Conservation (phyloP, 2,113 vertebrate species). For the Orthonyx spaldingii region DNA sequence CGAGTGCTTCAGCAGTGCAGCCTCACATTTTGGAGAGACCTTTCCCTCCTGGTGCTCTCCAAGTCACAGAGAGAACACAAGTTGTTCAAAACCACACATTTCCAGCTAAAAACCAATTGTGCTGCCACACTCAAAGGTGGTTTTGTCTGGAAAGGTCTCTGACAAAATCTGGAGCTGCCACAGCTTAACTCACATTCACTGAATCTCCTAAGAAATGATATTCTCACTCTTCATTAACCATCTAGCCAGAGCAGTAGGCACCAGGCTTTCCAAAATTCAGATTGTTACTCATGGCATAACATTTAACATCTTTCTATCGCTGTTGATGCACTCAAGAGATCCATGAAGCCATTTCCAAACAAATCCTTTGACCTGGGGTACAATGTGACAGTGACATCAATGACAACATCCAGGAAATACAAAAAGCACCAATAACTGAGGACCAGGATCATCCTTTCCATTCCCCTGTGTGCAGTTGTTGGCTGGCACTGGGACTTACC, state of each 20-base stretch:
- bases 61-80: background rate
- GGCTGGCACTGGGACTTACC: background rate
- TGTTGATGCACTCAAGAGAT: background rate
- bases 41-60: background rate
- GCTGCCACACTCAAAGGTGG: background rate
- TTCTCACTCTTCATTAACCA: background rate
- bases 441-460: background rate
- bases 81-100: background rate
- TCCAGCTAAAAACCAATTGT: background rate
- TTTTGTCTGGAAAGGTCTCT: background rate
- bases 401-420: background rate
- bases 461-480: background rate
- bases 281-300: background rate
- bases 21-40: background rate
- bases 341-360: background rate
- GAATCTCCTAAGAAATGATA: background rate
- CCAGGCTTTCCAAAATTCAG: background rate
- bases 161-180: background rate
- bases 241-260: background rate
- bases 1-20: background rate
- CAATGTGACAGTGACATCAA: background rate
- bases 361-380: background rate
- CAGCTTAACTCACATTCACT: background rate
- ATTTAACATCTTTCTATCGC: background rate
- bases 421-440: background rate